Evolutionary conservation across 2,113 vertebrate genomes (phyloP).

Genomic region (Percopsis transmontana): DNA sequence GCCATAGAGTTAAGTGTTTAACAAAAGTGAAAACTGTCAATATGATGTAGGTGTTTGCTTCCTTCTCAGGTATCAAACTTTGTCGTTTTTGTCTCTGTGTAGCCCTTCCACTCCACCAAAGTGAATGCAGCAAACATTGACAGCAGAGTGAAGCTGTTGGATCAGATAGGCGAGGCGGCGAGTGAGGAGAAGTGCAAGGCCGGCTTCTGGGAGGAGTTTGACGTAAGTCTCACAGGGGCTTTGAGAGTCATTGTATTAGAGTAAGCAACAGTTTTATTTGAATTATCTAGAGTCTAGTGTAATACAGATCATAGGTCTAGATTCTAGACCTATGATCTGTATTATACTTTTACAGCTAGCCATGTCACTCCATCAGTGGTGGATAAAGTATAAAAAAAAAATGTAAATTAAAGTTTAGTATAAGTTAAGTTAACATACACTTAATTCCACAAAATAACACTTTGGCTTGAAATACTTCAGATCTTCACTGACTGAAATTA

Average conservation of each 20-base stretch:
- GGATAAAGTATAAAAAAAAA: too few relatives aligned
- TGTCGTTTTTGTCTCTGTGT: conserved; percentile 13
- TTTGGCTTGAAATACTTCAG: too few relatives aligned
- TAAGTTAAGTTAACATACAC: too few relatives aligned
- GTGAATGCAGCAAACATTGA: conserved; percentile 94
- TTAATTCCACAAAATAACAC: too few relatives aligned
- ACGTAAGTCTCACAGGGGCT: conserved; percentile 73
- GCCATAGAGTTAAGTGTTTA: too few relatives aligned
- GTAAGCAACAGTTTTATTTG: too few relatives aligned
- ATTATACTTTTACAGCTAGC: too few relatives aligned
- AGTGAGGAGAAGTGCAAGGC: conserved; percentile 85
- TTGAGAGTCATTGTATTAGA: not conserved
- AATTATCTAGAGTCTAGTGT: not conserved
- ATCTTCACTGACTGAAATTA: too few relatives aligned
- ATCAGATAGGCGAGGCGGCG: conserved; percentile 79
- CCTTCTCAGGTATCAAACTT: not conserved
- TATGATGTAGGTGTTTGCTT: not conserved
- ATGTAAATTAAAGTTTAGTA: too few relatives aligned
- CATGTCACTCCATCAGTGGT: too few relatives aligned
- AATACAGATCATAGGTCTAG: not conserved
- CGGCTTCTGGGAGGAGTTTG: conserved; percentile 99
- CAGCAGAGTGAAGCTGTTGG: conserved; percentile 86
- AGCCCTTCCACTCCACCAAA: conserved; percentile 91
- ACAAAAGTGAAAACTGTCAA: not conserved
- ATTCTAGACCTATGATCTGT: too few relatives aligned